Base-by-base conservation (phyloP, 2,797 vertebrate genomes). In the Pogoniulus pusillus region DNA sequence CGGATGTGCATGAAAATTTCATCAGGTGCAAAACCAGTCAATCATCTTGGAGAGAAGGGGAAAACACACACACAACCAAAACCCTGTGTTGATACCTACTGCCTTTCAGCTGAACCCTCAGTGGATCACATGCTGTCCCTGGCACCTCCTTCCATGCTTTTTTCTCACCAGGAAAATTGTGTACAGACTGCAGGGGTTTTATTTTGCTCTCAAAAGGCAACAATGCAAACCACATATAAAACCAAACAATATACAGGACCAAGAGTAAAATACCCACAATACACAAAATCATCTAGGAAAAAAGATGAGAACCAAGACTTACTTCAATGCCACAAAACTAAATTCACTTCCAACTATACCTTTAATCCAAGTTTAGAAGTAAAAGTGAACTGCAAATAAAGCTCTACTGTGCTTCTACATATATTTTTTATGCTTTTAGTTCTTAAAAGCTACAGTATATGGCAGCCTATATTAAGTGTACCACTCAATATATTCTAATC, bases 1-100 rank as follows among this genome's bases (percentile, higher is more conserved):
- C 8, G 39, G 55, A 82, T 63, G 34, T 7, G n/a, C 87, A 89
- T 75, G 60, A 94, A 95, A 91, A 85, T 70, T 86, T 92, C 54
- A 96, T 76, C 60, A 86, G 68, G 83, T 82, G 54, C 57, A 89
- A 93, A 86, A 51, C 4, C 51, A 78, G 59, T 45, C 87, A 77
- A 83, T 86, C 47, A 70, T 16, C 47, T 39, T 19, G 26, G 70
- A 43, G 64, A 91, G 55, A 0, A 2, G 27, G 32, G 55, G 29
- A 3, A 79, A 74, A 60, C 53, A 86, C 79, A 86, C 79, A 76
- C 43, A 88, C 29, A 37, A 24, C 13, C 30, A 69, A 70, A 78
- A 6, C 39, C 26, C 57, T 47, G 16, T 5, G n/a, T 1, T 60
- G 54, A 41, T 37, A 51, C 16, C 59, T 4, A 47, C 0, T 53